Evolutionary conservation across 2,888 invertebrate species (phyloP), one percentile per base, ranked within the genome.

Genomic region (Chloroclysta siterata): DNA sequence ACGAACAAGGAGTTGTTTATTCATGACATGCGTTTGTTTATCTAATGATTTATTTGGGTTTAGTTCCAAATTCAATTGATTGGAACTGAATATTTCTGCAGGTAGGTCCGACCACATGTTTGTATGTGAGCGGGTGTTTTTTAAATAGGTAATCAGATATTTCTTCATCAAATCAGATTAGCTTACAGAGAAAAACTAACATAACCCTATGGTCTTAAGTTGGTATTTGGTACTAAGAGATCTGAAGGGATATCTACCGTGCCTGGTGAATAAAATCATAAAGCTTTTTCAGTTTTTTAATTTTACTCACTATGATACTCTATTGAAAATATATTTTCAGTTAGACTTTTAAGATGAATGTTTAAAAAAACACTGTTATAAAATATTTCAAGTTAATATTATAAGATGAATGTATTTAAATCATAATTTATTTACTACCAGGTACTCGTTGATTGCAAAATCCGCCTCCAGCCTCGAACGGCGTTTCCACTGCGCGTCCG

Each of bases 1-100:
- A 85, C 86, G 88, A 87, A 87, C 88, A 86, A 85, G 85, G 82
- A 81, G 82, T 89, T 88, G 88, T 84, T 87, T 91, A 92, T 91
- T 90, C 90, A 90, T 91, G 85, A 89, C 81, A 81, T 82, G 72
- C 70, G 61, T 72, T 71, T 75, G 66, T 68, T 55, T 53, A 48
- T 15, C 6, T 48, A 22, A 15, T 41, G 22, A 47, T 68, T 59
- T 46, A 60, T 60, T 58, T 62, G 47, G 50, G 53, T 41, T n/a
- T 17, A 33, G 3, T 36, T 53, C 36, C 14, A 39, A 39, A 39
- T 39, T 39, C 1, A 39, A 39, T 39, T 11, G 2, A 39, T 22
- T 56, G 1, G 17, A 8, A 22, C 14, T 41, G n/a, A 8, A 7
- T 22, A 22, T 46, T 42, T 14, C 42, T 14, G 42, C 14, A 42